Base-by-base conservation (phyloP, 2,888 invertebrate genomes). In the Tetheella fluctuosa region DNA sequence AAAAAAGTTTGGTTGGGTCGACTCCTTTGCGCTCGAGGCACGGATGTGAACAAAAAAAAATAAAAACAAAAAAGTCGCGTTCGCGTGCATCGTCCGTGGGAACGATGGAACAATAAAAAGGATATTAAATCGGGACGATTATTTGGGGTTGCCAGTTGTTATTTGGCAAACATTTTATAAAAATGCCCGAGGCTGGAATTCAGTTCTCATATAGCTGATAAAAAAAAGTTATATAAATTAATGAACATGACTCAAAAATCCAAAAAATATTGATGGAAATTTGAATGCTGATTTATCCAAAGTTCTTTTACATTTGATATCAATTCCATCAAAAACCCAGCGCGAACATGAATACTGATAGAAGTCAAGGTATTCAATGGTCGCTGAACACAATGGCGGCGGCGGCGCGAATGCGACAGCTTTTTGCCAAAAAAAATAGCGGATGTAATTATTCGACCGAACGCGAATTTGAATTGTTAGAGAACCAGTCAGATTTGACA, bases 21-120 rank as follows among this genome's bases (percentile, higher is more conserved):
- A 81, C 84, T 83, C 80, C 85, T 85, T 85, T 77, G 68, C 75
- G 90, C 91, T 85, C 64, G 81, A 78, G 89, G 92, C 91, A 76
- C 91, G 90, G 90, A 90, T 90, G 86, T 77, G 68, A 72, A 71
- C 73, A 74, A 68, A 72, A 77, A 81, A 78, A 78, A 76, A 72
- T 73, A 67, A 71, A 72, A 74, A 74, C 74, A 79, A 68, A 75
- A 77, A 75, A 75, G 83, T 83, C 83, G 79, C 84, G 81, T 74
- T 88, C 84, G 86, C 86, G 85, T 88, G 89, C 83, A 85, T 67
- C 77, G 78, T 81, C 80, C 91, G 91, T 91, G 91, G 91, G 91
- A 92, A 91, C 84, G 76, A 69, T 64, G 73, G 68, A 81, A 85
- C 84, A 85, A 86, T 84, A 86, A 86, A 80, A 76, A 83, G 76